Base-by-base conservation (phyloP, 2,888 invertebrate species). In the Fabriciana adippe region DNA sequence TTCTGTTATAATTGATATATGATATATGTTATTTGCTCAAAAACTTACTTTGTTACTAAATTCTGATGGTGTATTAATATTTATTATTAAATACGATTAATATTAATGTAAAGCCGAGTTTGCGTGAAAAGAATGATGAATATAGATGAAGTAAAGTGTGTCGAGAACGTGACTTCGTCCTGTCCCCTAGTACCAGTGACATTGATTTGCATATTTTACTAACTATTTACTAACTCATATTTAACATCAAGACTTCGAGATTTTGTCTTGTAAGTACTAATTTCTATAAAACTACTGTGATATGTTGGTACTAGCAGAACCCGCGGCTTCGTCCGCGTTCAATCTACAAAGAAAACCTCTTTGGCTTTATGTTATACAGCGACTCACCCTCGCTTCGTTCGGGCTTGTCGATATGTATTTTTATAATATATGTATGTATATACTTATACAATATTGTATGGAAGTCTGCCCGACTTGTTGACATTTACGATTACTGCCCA, bases 71-170 rank as follows among this genome's bases (percentile, higher is more conserved):
- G 11, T 41, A 41, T 41, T 62, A 56, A 67, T 56, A 65, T 68
- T 68, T 68, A 68, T 68, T 65, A 41, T 68, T 61, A 65, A 68
- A 68, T 68, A 60, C 55, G 65, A 65, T 68, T 68, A 65, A 65
- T 68, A 68, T 68, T 68, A 65, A 68, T 68, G 68, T 60, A 61
- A 53, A 60, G 61, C 51, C 65, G 65, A 50, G 61, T 53, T 65
- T 56, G 62, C 70, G 70, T 67, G 64, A 60, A 60, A 66, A 66
- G 59, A 66, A 54, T 66, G 67, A 67, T 71, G 69, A 71, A 69
- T 69, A 71, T 69, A 71, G 64, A 71, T 71, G 71, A 71, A 61
- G 67, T 64, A 55, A 66, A 66, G 64, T 67, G 64, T 69, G 69
- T 69, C 69, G 68, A 61, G 64, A 51, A 64, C 69, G 69, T 67